These are phyloP conservation scores for Melanerpes aurifrons DNA, from an alignment of 2,113 vertebrate species.

Conservation along the genomic window DNA sequence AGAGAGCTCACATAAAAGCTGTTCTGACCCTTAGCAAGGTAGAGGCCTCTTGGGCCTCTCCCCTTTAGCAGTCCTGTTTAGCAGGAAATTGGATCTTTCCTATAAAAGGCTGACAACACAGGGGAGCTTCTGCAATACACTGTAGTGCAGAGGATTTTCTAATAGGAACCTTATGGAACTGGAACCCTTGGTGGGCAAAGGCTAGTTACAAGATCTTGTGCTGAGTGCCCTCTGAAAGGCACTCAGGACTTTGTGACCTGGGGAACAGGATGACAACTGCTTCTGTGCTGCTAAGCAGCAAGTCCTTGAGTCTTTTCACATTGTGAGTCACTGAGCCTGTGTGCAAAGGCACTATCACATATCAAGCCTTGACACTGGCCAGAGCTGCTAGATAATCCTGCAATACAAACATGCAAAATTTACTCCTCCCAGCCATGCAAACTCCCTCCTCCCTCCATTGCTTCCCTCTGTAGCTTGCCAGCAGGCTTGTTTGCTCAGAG, in stretches of 20 bases:
- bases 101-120: not conserved
- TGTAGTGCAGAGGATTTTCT: not conserved
- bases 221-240: not conserved
- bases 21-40: not conserved
- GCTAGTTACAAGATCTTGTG: not conserved
- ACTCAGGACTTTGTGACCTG: not conserved
- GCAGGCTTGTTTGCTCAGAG: not conserved
- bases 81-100: not conserved
- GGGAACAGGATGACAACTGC: not conserved
- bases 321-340: not conserved
- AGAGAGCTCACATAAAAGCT: not conserved
- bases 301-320: not conserved
- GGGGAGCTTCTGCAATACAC: not conserved
- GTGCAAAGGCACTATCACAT: not conserved
- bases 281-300: not conserved
- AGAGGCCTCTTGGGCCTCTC: not conserved
- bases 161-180: not conserved
- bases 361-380: not conserved
- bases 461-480: not conserved
- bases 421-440: not conserved
- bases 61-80: not conserved
- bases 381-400: not conserved
- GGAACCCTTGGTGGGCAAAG: not conserved
- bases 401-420: not conserved
- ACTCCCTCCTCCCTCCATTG: not conserved